Conservation (phyloP, 2,797 vertebrate species). For the Argyrosomus regius region DNA sequence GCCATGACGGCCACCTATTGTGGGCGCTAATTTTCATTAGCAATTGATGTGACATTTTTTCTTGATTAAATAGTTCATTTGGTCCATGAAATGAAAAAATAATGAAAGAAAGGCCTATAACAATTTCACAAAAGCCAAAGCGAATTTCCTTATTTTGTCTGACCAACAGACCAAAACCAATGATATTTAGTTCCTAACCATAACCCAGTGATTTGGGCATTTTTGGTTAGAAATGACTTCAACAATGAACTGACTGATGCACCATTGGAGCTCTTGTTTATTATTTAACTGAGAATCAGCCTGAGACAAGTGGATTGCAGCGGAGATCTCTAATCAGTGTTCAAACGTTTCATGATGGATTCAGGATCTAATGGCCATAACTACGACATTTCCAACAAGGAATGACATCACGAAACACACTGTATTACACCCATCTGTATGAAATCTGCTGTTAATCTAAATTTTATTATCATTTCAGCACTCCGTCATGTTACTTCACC, state of each 20-base stretch:
- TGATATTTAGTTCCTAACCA: too few relatives aligned
- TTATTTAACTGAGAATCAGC: constrained; percentile 15
- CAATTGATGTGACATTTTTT: not conserved
- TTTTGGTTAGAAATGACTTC: too few relatives aligned
- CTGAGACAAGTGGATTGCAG: constrained; percentile 3
- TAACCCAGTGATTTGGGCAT: too few relatives aligned
- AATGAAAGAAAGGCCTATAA: not conserved
- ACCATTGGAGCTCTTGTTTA: not conserved
- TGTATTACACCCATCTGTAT: constrained; percentile 10
- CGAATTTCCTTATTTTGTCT: not conserved
- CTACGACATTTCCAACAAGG: not conserved
- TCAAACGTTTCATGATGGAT: constrained; percentile 5
- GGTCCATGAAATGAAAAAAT: not conserved
- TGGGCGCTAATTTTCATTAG: not conserved
- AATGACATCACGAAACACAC: constrained; percentile 17
- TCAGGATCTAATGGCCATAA: constrained; percentile 12
- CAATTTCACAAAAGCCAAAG: not conserved
- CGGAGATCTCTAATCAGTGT: constrained; percentile 1
- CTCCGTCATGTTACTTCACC: constrained; percentile 6
- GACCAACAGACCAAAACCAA: not conserved
- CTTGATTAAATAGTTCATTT: not conserved
- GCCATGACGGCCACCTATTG: too few relatives aligned
- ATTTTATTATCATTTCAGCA: constrained; percentile 30
- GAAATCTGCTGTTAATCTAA: not conserved
- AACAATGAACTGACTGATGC: not conserved